These are phyloP conservation scores for Eurystomus glaucurus DNA, from an alignment of 2,797 vertebrate species.

Conservation along the genomic window DNA sequence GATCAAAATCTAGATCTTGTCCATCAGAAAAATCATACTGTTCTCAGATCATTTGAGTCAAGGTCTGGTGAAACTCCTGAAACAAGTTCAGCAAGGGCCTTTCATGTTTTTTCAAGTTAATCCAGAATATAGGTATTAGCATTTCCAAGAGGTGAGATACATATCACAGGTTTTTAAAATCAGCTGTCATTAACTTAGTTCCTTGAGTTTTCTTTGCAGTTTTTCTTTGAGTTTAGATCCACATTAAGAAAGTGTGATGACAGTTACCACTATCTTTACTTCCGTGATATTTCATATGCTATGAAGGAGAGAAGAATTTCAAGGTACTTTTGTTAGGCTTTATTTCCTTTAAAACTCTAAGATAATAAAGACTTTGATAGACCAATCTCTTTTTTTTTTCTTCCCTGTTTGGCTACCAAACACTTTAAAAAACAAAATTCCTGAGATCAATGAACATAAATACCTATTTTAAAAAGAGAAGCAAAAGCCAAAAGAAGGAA, in stretches of 20 bases:
- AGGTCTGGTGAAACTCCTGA: neutral
- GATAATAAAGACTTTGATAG: neutral
- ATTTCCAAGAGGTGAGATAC: neutral
- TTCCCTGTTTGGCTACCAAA: neutral
- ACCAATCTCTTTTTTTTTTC: neutral
- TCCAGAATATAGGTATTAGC: neutral
- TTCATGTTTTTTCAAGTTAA: neutral
- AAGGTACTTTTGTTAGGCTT: neutral
- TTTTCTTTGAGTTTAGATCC: too few species aligned
- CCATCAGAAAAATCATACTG: neutral
- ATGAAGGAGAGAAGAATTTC: neutral
- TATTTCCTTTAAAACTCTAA: neutral
- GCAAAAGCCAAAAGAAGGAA: neutral
- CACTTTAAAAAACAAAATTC: neutral
- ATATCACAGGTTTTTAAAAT: neutral
- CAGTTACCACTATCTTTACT: neutral
- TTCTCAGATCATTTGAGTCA: neutral
- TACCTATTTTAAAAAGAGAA: neutral
- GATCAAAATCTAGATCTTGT: neutral
- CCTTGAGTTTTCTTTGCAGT: slow-evolving; percentile 18
- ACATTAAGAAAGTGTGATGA: neutral
- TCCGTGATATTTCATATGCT: neutral
- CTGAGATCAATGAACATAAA: neutral
- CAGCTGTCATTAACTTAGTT: neutral
- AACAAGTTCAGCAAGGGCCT: neutral